These are phyloP conservation scores for Danaus plexippus DNA, from an alignment of 1,140 invertebrate species.

Conservation along the genomic window DNA sequence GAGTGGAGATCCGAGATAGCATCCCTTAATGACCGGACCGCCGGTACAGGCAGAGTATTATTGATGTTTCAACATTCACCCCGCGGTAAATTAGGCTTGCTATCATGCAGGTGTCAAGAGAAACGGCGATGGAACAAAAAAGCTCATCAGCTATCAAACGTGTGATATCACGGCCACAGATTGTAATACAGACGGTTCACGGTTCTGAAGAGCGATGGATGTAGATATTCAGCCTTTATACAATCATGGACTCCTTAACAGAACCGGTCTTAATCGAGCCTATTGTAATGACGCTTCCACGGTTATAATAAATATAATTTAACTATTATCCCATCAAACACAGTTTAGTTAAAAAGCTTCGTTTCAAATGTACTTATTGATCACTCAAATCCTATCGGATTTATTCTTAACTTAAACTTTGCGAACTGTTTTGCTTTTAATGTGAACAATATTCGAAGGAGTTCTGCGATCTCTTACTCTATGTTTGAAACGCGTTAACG, in stretches of 20 bases:
- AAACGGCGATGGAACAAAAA: conserved; percentile 54
- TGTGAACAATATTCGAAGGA: neutral
- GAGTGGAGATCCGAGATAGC: conserved; percentile 22
- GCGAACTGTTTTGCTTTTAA: too few relatives aligned
- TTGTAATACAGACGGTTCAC: conserved; percentile 3
- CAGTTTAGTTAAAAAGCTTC: too few relatives aligned
- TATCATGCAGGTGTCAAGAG: conserved; percentile 61
- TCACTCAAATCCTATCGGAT: too few relatives aligned
- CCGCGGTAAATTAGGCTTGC: conserved; percentile 48
- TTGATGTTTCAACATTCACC: conserved; percentile 43
- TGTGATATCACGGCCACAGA: conserved; percentile 38
- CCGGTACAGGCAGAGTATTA: conserved; percentile 50
- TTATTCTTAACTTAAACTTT: too few relatives aligned
- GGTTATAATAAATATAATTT: too few relatives aligned
- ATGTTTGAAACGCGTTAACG: conserved; percentile 36
- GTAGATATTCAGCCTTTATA: too few relatives aligned
- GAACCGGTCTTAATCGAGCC: too few relatives aligned
- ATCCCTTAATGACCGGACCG: conserved; percentile 39
- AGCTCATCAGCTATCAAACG: conserved; percentile 55
- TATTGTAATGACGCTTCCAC: too few relatives aligned
- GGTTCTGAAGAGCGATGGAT: too few relatives aligned
- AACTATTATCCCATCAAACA: too few relatives aligned
- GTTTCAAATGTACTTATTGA: too few relatives aligned
- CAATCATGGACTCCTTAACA: too few relatives aligned
- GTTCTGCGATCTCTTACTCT: conserved; percentile 11